Evolutionary conservation across 2,797 vertebrate species (phyloP).

Genomic region (Pipistrellus pygmaeus): DNA sequence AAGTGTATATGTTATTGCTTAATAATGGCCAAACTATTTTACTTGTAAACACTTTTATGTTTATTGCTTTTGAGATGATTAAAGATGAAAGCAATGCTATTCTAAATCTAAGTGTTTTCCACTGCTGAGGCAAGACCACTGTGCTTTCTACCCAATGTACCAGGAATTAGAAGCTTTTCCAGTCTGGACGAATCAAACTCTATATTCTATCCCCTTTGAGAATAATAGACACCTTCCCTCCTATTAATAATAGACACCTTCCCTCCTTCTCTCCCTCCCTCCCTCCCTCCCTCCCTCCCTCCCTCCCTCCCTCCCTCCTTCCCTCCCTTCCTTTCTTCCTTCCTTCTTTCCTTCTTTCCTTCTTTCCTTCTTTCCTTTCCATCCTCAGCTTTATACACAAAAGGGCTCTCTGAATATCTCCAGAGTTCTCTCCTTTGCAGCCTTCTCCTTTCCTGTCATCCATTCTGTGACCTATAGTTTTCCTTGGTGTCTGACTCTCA

Average conservation of each 20-base stretch:
- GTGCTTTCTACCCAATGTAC: too few relatives aligned
- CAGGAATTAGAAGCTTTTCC: background rate
- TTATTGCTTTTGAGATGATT: background rate
- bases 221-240: background rate
- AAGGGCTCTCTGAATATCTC: background rate
- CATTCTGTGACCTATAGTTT: background rate
- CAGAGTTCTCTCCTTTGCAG: background rate
- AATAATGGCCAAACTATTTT: background rate
- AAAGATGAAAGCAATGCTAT: background rate
- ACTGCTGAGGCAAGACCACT: background rate
- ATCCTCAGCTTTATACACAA: background rate
- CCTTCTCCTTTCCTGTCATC: background rate
- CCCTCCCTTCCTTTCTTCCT: background rate
- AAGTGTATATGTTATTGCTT: background rate
- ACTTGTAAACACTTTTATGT: background rate
- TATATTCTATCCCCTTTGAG: background rate
- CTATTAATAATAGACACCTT: background rate
- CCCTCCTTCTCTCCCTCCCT: background rate
- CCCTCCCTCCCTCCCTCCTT: background rate
- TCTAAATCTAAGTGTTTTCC: background rate
- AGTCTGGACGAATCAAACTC: background rate
- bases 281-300: accelerated
- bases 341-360: background rate
- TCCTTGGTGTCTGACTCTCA: background rate
- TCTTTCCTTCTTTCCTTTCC: background rate